Percentiles rank a stretch among this genome's conserved stretches.
phyloP scores from a whole-genome alignment of 1,140 invertebrate species.

The Diuraphis noxia region DNA sequence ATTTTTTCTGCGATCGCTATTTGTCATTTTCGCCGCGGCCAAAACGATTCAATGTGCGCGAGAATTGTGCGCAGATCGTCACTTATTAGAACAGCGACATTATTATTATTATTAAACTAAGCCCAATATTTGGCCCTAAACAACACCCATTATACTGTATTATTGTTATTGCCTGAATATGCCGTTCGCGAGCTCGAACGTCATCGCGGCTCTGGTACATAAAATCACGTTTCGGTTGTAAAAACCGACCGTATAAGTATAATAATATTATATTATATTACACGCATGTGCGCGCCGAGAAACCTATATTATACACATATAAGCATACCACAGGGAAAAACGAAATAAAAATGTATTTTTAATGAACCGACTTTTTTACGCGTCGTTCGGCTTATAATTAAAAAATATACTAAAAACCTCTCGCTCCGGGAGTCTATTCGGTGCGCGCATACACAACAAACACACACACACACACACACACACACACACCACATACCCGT shows the following conservation, averaged over 20 bases:
- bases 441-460: background rate
- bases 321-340: background rate
- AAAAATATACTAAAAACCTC: constrained; percentile 47
- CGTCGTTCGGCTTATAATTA: constrained; percentile 45
- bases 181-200: background rate
- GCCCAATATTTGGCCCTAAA: background rate
- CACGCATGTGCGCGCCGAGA: background rate
- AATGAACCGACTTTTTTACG: constrained; percentile 50
- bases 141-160: background rate
- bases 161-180: background rate
- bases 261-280: constrained; percentile 9
- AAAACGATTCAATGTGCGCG: background rate
- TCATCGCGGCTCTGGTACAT: background rate
- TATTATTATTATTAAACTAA: background rate
- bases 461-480: background rate
- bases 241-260: constrained; percentile 6
- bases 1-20: background rate
- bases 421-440: constrained; percentile 25
- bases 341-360: constrained; percentile 53
- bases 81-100: background rate
- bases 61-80: background rate
- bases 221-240: constrained; percentile 47
- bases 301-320: background rate
- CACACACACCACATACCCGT: background rate
- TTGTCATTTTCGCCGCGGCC: background rate